These are phyloP conservation scores for Seriola rivoliana DNA, from an alignment of 2,113 vertebrate genomes.

Conservation along the genomic window DNA sequence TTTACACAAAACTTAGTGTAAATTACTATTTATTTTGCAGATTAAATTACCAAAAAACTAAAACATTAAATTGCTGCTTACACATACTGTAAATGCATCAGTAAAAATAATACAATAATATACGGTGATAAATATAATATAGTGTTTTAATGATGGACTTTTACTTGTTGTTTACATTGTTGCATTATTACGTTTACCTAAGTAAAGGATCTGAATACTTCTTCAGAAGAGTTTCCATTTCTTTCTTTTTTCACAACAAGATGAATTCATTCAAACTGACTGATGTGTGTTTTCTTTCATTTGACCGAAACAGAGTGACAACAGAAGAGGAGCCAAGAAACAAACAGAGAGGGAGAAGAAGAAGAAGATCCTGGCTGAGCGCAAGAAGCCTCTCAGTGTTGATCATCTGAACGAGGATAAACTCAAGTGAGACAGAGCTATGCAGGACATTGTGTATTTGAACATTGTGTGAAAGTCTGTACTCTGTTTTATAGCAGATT, in stretches of 20 bases:
- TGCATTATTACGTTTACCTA: too few species aligned
- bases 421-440: constrained; percentile 86
- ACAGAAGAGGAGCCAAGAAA: constrained; percentile 91
- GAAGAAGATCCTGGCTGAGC: constrained; percentile 95
- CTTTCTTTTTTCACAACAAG: too few species aligned
- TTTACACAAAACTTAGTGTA: too few species aligned
- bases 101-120: too few species aligned
- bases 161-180: too few species aligned
- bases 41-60: too few species aligned
- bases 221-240: not conserved
- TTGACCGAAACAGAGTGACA: constrained; percentile 84
- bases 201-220: not conserved
- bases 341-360: constrained; percentile 98
- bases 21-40: too few species aligned
- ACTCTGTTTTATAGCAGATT: not conserved
- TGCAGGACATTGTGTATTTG: not conserved
- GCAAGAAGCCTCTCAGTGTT: constrained; percentile 89
- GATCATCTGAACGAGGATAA: constrained; percentile 94
- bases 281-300: not conserved
- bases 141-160: too few species aligned
- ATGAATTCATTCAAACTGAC: not conserved
- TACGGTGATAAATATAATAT: too few species aligned
- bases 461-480: not conserved
- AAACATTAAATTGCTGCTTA: too few species aligned
- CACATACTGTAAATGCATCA: too few species aligned